Percentiles rank a stretch among this genome's conserved stretches.
These are phyloP conservation scores for Pachycephala philippinensis DNA, from an alignment of 2,113 vertebrate genomes.

Conservation along the genomic window DNA sequence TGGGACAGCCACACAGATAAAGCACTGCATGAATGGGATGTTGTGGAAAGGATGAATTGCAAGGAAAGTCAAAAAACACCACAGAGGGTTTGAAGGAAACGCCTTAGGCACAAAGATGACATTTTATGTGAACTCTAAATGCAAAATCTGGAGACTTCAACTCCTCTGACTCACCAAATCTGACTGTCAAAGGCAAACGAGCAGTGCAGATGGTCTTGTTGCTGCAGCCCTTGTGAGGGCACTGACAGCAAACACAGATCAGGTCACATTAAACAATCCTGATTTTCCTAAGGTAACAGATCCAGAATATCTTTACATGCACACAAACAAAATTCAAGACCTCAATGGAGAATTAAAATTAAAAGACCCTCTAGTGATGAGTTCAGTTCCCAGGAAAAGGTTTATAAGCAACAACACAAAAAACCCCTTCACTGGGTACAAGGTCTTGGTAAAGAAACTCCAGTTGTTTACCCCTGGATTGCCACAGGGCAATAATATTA, in stretches of 20 bases:
- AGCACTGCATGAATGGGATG: not conserved
- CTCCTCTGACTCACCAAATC: constrained; percentile 38
- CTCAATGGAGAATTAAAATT: not conserved
- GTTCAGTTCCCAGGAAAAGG: not conserved
- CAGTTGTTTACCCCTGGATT: not conserved
- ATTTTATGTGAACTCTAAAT: not conserved
- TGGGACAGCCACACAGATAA: not conserved
- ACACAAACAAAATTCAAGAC: not conserved
- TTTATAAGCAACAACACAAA: not conserved
- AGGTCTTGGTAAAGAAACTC: not conserved
- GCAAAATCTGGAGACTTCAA: not conserved
- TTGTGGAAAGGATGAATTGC: not conserved
- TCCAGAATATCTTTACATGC: not conserved
- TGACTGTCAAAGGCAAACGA: not conserved
- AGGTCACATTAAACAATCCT: not conserved
- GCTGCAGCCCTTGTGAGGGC: constrained; percentile 63
- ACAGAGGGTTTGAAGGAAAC: not conserved
- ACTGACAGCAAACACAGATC: constrained; percentile 45
- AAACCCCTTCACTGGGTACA: not conserved
- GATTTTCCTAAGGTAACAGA: not conserved
- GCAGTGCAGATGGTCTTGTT: constrained; percentile 32
- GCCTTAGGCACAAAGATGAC: not conserved
- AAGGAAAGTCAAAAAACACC: not conserved
- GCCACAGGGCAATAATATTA: not conserved
- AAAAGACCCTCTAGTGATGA: not conserved